These are phyloP conservation scores for Oncopodura yosiiana DNA, from an alignment of 1,140 invertebrate genomes.

Conservation along the genomic window DNA sequence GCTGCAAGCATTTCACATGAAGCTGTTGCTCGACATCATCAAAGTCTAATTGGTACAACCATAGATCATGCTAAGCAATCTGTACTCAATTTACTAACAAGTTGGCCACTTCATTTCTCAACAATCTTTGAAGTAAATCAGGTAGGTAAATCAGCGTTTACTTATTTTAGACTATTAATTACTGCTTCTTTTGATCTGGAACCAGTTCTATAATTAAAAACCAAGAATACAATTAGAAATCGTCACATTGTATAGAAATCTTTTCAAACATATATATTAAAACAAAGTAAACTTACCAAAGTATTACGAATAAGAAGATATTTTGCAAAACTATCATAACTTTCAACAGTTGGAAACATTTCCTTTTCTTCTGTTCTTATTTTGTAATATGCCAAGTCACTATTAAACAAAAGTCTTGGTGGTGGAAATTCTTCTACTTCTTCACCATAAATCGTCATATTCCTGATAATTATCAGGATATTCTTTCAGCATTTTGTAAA, in stretches of 20 bases:
- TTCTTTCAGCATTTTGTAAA: conserved; percentile 15
- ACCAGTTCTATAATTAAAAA: conserved; percentile 3
- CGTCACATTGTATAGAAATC: background rate
- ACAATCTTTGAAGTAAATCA: conserved; percentile 92
- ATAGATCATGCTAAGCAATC: conserved; percentile 77
- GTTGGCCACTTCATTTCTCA: conserved; percentile 82
- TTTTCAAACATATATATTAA: background rate
- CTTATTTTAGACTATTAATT: background rate
- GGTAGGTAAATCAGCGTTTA: conserved; percentile 33
- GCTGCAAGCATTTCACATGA: conserved; percentile 61
- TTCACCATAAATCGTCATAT: no score
- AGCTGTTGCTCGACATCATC: conserved; percentile 74
- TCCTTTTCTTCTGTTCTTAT: background rate
- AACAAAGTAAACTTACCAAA: no score
- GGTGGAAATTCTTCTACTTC: no score
- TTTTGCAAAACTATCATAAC: no score
- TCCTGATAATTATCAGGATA: no score
- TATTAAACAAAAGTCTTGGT: no score
- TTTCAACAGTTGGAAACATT: no score
- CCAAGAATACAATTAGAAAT: background rate
- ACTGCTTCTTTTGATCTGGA: background rate
- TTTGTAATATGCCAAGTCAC: no score
- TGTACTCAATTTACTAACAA: conserved; percentile 85
- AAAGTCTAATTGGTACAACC: conserved; percentile 72
- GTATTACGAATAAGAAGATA: no score